Conservation (phyloP, 2,888 invertebrate species). For the Zeuzera pyrina region DNA sequence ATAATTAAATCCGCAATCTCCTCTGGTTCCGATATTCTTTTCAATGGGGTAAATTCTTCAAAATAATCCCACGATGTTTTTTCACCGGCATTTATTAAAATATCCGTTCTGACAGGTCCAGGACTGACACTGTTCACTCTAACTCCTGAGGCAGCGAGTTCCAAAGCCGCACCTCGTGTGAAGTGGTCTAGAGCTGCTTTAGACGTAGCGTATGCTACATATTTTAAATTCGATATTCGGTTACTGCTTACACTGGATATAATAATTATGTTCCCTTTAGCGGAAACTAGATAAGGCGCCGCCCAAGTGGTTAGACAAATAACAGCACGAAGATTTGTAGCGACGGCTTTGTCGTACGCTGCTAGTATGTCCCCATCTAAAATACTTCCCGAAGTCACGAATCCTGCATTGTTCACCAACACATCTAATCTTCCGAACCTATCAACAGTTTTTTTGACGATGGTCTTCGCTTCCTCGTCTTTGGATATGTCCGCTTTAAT, state of each 20-base stretch:
- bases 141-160: constrained; percentile 22
- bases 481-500: constrained; percentile 14
- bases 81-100: constrained; percentile 16
- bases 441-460: constrained; percentile 13
- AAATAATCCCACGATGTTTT: not conserved
- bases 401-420: constrained; percentile 17
- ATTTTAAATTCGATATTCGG: no score
- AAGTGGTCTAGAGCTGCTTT: constrained; percentile 30
- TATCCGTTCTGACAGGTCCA: constrained; percentile 27
- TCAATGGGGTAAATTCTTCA: no score
- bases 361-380: constrained; percentile 8
- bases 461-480: constrained; percentile 11
- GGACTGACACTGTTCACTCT: constrained; percentile 77
- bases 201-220: constrained; percentile 17
- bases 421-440: constrained; percentile 14
- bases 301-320: constrained; percentile 18
- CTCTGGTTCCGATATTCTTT: no score
- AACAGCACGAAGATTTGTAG: constrained; percentile 13
- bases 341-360: constrained; percentile 11
- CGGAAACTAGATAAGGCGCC: constrained; percentile 23
- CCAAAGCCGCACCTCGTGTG: constrained; percentile 21
- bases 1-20: no score
- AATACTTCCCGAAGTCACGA: constrained; percentile 5
- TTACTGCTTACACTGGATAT: constrained; percentile 27
- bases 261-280: constrained; percentile 34